Base-by-base conservation (phyloP, 1,140 invertebrate genomes). In the Camponotus vicinus region DNA sequence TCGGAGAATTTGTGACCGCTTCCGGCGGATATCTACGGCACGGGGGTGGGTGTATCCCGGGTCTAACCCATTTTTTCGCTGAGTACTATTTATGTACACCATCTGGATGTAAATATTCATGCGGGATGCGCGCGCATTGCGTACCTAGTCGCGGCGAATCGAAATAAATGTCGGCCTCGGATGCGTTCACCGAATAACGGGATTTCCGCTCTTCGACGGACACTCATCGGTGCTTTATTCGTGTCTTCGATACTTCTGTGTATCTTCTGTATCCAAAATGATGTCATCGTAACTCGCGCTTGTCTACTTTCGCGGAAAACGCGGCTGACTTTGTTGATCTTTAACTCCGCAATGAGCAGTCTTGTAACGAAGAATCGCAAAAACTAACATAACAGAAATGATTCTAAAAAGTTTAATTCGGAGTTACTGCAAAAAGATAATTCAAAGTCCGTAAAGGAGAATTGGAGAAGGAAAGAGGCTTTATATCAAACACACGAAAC, bases 101-200 rank as follows among this genome's bases (percentile, higher is more conserved):
- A 76, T 52, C 59, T 86, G 78, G 63, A 82, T 89, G 89, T 90
- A 90, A 90, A 90, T 90, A 90, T 90, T 90, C 89, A 90, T 90
- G 87, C 73, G 77, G 83, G 32, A 70, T 49, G 59, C 21, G 77
- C 32, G 45, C 66, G 77, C 73, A 15, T 40, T n/a, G 55, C 84
- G 87, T 32, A 89, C n/a, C 32, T 86, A 79, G 75, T 66, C 82
- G 18, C 40, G 67, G 86, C 55, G 88, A 61, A 89, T 89, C 87
- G 88, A 89, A 89, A 89, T 86, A 89, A 89, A 89, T 70, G 88
- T 67, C 55, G 32, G 79, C 63, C 64, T 84, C 66, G 49, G 61
- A 15, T 5, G 49, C 13, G 42, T 45, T 45, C 42, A 45, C 2
- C 42, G 42, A 52, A 5, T 13, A 3, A 6, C 45, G 45, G 49